Percentiles rank a stretch among this genome's conserved stretches.
These are phyloP conservation scores for Poeciliopsis occidentalis DNA, from an alignment of 2,113 vertebrate genomes.

Conservation along the genomic window DNA sequence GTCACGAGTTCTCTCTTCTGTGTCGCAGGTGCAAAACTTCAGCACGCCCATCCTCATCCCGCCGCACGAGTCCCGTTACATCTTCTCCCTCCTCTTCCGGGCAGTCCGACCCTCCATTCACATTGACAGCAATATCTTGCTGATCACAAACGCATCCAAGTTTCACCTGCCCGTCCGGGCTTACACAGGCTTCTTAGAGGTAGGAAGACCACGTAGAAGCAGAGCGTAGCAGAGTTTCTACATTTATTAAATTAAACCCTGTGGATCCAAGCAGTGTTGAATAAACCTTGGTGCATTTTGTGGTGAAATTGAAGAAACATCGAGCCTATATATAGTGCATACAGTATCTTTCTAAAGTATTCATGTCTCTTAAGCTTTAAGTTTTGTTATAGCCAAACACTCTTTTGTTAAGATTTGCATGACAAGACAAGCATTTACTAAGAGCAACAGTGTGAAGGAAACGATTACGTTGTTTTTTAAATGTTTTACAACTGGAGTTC, in stretches of 20 bases:
- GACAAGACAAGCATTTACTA: background rate
- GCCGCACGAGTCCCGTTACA: constrained; percentile 90
- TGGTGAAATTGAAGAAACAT: no score
- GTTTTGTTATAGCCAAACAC: no score
- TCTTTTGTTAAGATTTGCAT: no score
- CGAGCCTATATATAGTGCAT: no score
- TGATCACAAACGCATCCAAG: constrained; percentile 97
- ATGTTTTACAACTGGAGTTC: no score
- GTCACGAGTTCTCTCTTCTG: background rate
- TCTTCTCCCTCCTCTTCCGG: constrained; percentile 94
- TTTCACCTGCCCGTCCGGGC: constrained; percentile 95
- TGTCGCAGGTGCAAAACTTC: constrained; percentile 92
- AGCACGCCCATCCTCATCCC: constrained; percentile 90
- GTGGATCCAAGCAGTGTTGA: background rate
- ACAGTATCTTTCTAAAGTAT: no score
- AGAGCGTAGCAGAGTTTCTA: background rate
- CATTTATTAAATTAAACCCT: background rate
- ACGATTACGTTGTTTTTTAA: background rate
- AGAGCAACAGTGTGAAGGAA: background rate
- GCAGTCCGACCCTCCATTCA: constrained; percentile 92
- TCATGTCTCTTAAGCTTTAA: no score
- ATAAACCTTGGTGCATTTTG: background rate
- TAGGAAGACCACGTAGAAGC: constrained; percentile 48
- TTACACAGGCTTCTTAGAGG: constrained; percentile 97
- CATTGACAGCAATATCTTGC: constrained; percentile 95